Conservation (phyloP, 2,113 vertebrate species). For the Nothobranchius kuhntae region DNA sequence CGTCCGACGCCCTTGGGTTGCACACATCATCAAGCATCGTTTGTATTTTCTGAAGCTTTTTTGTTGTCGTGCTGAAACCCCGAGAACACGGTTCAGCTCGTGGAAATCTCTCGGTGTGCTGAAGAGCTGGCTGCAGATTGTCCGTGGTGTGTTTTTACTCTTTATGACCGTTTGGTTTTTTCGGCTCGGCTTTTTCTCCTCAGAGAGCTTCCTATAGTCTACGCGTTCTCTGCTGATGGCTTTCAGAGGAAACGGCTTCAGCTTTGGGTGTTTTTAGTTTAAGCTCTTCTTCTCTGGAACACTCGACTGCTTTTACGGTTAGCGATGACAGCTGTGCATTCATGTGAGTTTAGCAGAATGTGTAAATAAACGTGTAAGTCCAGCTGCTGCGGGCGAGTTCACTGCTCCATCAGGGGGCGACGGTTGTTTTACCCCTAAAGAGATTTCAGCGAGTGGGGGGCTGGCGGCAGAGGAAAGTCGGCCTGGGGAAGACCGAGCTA, state of each 20-base stretch:
- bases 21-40: conserved; percentile 3
- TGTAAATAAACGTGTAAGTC: not conserved
- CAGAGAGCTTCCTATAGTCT: not conserved
- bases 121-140: not conserved
- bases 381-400: not conserved
- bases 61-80: conserved; percentile 24
- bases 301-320: conserved; percentile 13
- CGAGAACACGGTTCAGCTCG: conserved; percentile 26
- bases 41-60: conserved; percentile 24
- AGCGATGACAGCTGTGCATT: conserved; percentile 10
- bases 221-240: not conserved
- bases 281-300: conserved; percentile 25
- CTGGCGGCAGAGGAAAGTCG: not conserved
- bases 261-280: conserved; percentile 17
- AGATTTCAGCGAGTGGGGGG: conserved; percentile 33
- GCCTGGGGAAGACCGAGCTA: conserved; percentile 34
- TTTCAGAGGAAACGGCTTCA: not conserved
- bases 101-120: conserved; percentile 38
- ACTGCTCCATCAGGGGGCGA: conserved; percentile 9
- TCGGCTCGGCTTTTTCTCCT: too few species aligned
- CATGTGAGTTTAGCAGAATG: not conserved
- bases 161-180: not conserved
- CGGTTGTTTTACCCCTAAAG: conserved; percentile 16
- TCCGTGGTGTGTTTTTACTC: too few species aligned
- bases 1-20: conserved; percentile 4